Evolutionary conservation across 2,888 invertebrate species (phyloP), one percentile per base, ranked within the genome.

Genomic region (Phanerotoma sp.): DNA sequence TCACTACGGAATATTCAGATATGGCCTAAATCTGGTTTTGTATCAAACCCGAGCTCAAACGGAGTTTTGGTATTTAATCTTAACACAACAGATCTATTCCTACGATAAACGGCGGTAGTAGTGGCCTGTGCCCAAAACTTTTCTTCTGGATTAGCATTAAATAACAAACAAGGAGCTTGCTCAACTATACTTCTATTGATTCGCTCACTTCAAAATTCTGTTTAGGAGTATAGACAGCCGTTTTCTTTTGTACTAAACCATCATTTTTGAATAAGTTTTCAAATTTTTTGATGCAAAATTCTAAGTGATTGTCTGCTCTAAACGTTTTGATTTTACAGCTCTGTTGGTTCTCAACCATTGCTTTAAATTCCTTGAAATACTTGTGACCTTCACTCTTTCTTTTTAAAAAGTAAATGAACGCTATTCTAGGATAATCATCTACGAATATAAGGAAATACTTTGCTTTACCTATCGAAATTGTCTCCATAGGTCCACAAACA

Each of bases 1-100:
- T 66, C 47, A 13, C 63, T 62, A 15, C 77, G 78, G 68, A 79
- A 78, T 20, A 69, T 62, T 40, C 65, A 59, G 16, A 78, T 48
- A n/a, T 71, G 62, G 28, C 54, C 54, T 1, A 79, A 28, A 54
- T 72, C 59, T 15, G 69, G 70, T 58, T 70, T 72, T 4, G 58
- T 56, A 13, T 67, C 65, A 37, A 65, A 57, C 74, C 76, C 77
- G 4, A 67, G 15, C 57, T 77, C 75, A 51, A 66, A 65, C 1
- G 77, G 71, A 3, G 72, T 74, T 54, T 60, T 62, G 11, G 49
- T 50, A 1, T 13, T 11, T 5, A 57, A 48, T 6, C 57, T 55
- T 1, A 18, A 57, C 25, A 57, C 57, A 20, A 64, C 61, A n/a
- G 61, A 52, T 38, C 70, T 42, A 35, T 67, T 68, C 20, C 56